A percentile compares a stretch with the other conserved stretches of the same genome.
These are phyloP conservation scores for Dynastes grantii DNA, from an alignment of 2,888 invertebrate genomes.

Conservation along the genomic window DNA sequence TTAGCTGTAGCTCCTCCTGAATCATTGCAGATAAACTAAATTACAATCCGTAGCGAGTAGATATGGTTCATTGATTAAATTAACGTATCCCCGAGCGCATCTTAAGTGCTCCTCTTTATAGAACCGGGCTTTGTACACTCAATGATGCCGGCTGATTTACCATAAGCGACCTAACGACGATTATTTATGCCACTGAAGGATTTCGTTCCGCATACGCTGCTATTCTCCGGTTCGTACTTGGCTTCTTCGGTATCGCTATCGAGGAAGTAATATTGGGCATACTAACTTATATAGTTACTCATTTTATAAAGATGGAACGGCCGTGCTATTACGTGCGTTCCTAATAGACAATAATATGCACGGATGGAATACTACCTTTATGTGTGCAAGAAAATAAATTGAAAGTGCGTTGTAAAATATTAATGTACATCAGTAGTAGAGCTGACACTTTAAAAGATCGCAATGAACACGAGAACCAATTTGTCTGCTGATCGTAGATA, in stretches of 20 bases:
- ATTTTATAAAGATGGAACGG: too few relatives aligned
- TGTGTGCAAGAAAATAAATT: too few relatives aligned
- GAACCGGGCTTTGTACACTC: constrained; percentile 10
- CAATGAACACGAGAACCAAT: too few relatives aligned
- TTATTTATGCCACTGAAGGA: constrained; percentile 25
- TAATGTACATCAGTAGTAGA: too few relatives aligned
- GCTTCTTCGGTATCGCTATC: neutral
- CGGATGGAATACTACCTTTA: too few relatives aligned
- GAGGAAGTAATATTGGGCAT: neutral
- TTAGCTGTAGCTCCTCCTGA: constrained; percentile 15
- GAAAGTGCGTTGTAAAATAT: too few relatives aligned
- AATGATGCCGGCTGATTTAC: constrained; percentile 32
- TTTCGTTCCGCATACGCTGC: neutral
- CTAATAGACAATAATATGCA: too few relatives aligned
- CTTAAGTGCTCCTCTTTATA: constrained; percentile 11
- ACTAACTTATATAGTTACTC: too few relatives aligned
- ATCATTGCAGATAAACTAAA: constrained; percentile 43
- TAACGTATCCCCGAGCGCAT: constrained; percentile 41
- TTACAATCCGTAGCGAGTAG: constrained; percentile 37
- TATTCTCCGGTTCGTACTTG: neutral
- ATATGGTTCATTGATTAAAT: constrained; percentile 42
- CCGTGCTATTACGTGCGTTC: too few relatives aligned
- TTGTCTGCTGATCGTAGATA: too few relatives aligned
- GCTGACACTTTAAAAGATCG: too few relatives aligned
- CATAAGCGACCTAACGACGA: constrained; percentile 9